Conservation (phyloP, 2,113 vertebrate species). For the Actinemys pallida region DNA sequence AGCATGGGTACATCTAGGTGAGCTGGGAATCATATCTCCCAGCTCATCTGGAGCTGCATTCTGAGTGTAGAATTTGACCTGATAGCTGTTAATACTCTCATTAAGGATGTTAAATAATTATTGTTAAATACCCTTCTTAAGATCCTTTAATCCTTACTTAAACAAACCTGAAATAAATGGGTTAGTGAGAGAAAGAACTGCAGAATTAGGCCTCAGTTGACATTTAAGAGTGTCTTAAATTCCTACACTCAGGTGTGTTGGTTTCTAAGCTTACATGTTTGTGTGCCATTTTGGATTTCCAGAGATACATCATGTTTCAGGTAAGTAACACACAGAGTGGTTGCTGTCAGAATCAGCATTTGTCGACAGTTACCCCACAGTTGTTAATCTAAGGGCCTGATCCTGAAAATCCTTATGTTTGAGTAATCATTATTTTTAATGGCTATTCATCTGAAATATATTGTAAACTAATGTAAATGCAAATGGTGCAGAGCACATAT, state of each 20-base stretch:
- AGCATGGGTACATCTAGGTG: neutral
- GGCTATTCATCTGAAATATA: neutral
- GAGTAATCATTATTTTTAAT: neutral
- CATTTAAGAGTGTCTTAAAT: neutral
- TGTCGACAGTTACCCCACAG: neutral
- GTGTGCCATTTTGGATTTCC: neutral
- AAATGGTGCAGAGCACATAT: neutral
- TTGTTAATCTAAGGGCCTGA: neutral
- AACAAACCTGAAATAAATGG: fast-evolving
- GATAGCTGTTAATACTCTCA: neutral
- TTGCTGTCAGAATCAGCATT: neutral
- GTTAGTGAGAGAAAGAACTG: neutral
- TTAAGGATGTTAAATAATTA: neutral
- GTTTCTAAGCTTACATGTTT: neutral
- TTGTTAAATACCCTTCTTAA: neutral
- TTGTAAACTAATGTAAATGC: neutral
- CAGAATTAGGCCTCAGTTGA: neutral
- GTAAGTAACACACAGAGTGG: neutral
- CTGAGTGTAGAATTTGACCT: neutral
- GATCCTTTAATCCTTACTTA: neutral
- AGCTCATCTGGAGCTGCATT: neutral
- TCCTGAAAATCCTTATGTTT: neutral
- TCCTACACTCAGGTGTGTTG: neutral
- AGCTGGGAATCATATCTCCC: neutral
- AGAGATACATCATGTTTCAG: neutral